Conservation (phyloP, 2,113 vertebrate genomes). For the Pelodiscus sinensis region DNA sequence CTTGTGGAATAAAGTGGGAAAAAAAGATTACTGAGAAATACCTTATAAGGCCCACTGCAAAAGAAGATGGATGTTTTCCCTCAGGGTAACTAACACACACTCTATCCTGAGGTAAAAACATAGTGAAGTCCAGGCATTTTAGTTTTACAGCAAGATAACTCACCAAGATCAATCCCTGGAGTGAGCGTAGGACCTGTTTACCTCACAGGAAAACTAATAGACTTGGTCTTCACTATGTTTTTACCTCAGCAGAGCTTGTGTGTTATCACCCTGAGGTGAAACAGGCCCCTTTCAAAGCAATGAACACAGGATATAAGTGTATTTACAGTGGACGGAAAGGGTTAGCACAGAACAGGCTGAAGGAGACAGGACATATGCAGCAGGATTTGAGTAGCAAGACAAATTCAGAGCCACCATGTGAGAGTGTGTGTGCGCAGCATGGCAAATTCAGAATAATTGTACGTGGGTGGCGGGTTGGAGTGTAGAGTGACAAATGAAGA, state of each 20-base stretch:
- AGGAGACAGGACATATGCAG: not conserved
- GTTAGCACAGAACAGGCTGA: not conserved
- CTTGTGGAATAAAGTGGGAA: not conserved
- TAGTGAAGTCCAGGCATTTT: not conserved
- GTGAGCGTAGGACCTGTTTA: not conserved
- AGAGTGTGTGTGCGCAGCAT: not conserved
- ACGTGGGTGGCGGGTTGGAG: not conserved
- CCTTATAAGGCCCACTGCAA: not conserved
- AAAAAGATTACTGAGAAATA: not conserved
- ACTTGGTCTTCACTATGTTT: not conserved
- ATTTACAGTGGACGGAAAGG: no score
- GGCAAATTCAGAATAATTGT: not conserved
- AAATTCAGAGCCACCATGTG: not conserved
- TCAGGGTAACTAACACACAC: not conserved
- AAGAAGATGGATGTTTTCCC: not conserved
- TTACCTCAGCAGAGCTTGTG: not conserved
- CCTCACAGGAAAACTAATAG: not conserved
- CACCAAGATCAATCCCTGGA: not conserved
- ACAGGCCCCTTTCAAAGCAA: not conserved
- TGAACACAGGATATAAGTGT: not conserved
- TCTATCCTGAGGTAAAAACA: not conserved
- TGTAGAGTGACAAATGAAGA: not conserved
- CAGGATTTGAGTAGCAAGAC: not conserved
- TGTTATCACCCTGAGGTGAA: not conserved
- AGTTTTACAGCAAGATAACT: not conserved